These are phyloP conservation scores for Synchiropus splendidus DNA, from an alignment of 2,113 vertebrate genomes.

Conservation along the genomic window DNA sequence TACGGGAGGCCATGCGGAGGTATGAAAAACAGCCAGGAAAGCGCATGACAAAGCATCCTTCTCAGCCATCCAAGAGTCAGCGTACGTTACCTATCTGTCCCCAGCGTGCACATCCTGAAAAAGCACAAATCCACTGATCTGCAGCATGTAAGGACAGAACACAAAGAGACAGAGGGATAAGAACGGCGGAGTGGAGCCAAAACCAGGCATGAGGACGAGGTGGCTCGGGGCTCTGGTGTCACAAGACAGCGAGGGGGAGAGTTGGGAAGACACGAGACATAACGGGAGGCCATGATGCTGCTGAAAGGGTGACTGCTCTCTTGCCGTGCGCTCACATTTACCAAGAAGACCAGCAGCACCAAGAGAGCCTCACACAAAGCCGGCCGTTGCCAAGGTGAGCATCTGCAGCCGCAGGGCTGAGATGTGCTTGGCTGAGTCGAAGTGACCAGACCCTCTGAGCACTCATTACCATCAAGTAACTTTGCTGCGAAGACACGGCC, in stretches of 20 bases:
- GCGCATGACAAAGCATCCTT: conserved; percentile 14
- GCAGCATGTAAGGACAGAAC: conserved; percentile 63
- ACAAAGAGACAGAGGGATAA: too few relatives aligned
- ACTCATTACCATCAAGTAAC: too few relatives aligned
- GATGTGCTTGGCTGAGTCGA: too few relatives aligned
- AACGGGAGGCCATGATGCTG: conserved; percentile 17
- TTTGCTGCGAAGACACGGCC: too few relatives aligned
- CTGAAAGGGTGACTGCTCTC: conserved; percentile 9
- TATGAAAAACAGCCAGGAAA: conserved; percentile 12
- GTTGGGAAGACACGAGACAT: conserved; percentile 15
- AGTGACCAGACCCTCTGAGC: too few relatives aligned
- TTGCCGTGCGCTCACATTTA: conserved; percentile 4
- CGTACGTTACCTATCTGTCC: conserved; percentile 59
- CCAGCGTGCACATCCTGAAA: conserved; percentile 59
- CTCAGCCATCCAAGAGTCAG: conserved; percentile 21
- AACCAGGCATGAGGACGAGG: too few relatives aligned
- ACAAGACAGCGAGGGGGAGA: conserved; percentile 21
- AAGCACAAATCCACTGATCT: conserved; percentile 67
- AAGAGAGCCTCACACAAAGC: too few relatives aligned
- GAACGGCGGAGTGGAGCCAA: too few relatives aligned
- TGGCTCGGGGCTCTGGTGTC: conserved; percentile 22
- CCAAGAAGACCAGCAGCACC: too few relatives aligned
- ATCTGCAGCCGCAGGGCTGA: too few relatives aligned
- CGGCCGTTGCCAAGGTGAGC: too few relatives aligned
- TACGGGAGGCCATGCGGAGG: conserved; percentile 48